Evolutionary conservation across 2,888 invertebrate species (phyloP).

Genomic region (Eupithecia subumbrata): DNA sequence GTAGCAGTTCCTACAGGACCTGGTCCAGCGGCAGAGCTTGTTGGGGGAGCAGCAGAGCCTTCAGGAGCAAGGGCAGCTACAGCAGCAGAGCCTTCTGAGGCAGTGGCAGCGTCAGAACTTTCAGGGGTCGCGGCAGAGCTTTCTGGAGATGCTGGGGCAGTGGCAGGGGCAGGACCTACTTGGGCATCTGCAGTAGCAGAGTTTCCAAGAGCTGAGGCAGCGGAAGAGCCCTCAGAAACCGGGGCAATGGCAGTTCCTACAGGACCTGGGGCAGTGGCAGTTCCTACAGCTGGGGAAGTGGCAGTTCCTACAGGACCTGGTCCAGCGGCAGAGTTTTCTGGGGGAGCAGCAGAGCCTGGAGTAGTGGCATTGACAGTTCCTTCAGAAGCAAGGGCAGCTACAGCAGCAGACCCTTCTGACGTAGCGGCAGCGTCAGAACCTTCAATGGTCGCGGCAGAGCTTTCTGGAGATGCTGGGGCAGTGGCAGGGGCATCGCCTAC

Average conservation of each 20-base stretch:
- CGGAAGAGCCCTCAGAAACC: background rate
- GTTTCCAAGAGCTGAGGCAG: background rate
- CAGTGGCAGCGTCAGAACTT: background rate
- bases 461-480: constrained; percentile 12
- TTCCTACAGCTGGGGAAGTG: constrained; percentile 1
- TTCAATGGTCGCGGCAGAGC: constrained; percentile 6
- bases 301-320: background rate
- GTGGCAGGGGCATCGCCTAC: constrained; percentile 9
- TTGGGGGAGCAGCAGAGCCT: constrained; percentile 1
- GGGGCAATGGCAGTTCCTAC: constrained; percentile 38
- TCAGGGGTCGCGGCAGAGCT: background rate
- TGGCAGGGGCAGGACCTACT: no score
- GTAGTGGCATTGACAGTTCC: background rate
- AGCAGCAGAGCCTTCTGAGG: background rate
- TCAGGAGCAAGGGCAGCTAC: constrained; percentile 5
- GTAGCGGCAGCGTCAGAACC: background rate
- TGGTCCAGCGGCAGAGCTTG: background rate
- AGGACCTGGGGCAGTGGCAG: constrained; percentile 7
- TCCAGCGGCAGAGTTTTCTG: background rate
- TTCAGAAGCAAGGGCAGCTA: constrained; percentile 1
- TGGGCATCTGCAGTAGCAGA: no score
- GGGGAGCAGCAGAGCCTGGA: background rate
- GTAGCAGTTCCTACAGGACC: background rate
- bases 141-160: constrained; percentile 8
- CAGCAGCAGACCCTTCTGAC: background rate